Conservation (phyloP, 2,888 invertebrate species). For the Synanthedon myopaeformis region DNA sequence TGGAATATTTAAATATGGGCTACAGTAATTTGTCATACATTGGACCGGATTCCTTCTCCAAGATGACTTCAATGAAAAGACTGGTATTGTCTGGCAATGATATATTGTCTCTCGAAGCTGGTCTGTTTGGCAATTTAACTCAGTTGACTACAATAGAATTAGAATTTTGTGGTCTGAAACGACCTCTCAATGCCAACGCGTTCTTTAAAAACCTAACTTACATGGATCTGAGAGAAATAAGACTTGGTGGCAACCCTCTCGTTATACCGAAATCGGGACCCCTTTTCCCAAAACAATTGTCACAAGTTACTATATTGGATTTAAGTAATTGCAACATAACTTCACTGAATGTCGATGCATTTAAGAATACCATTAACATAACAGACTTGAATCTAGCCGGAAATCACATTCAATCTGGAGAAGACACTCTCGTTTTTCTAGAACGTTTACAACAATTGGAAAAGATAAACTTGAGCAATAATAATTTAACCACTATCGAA, state of each 20-base stretch:
- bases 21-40: constrained; percentile 76
- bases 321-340: constrained; percentile 75
- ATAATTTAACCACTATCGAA: constrained; percentile 71
- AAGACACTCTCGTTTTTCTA: constrained; percentile 67
- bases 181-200: constrained; percentile 73
- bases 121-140: constrained; percentile 76
- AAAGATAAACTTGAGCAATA: constrained; percentile 73
- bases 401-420: constrained; percentile 64
- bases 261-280: constrained; percentile 70
- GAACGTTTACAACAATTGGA: constrained; percentile 68
- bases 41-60: constrained; percentile 74
- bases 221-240: constrained; percentile 75
- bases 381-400: constrained; percentile 72
- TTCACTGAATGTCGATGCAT: constrained; percentile 70
- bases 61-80: constrained; percentile 76
- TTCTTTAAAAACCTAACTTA: constrained; percentile 76
- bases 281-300: constrained; percentile 74
- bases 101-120: constrained; percentile 74
- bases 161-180: constrained; percentile 75
- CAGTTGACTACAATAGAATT: constrained; percentile 75
- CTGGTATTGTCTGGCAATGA: constrained; percentile 78
- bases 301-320: constrained; percentile 73
- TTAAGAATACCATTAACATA: constrained; percentile 72
- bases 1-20: constrained; percentile 80
- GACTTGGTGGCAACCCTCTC: constrained; percentile 76